Evolutionary conservation across 2,888 invertebrate genomes (phyloP), one percentile per base, ranked within the genome.

Genomic region (Corythucha ciliata): DNA sequence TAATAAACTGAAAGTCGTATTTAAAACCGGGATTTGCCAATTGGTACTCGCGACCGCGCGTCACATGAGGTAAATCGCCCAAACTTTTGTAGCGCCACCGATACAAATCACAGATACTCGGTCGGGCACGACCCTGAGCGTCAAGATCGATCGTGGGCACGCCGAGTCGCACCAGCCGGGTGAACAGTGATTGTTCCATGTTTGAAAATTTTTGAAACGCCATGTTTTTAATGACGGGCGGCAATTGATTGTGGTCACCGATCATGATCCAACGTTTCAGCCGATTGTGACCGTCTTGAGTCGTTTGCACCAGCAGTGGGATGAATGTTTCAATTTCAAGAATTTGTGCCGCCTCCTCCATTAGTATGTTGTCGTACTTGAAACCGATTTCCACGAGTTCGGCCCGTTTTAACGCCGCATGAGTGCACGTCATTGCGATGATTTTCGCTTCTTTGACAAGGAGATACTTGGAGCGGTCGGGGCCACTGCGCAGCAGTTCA

Each of bases 181-280:
- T 93, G 69, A 99, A 99, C 34, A 99, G 74, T 48, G 93, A 93
- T 72, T 99, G 98, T 65, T 99, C 98, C 97, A 99, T 97, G 66
- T 99, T 99, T 48, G 92, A 94, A 70, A 93, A 98, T 68, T 99
- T 99, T 70, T 99, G 97, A 72, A 98, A 98, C 6, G 98, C 97
- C 90, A 97, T 96, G 69, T 99, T 99, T 72, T 99, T 98, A 40
- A 99, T 96, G 10, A 99, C 96, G 0, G 98, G 98, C 0, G 98
- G 98, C 61, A 99, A 73, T 70, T 99, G 98, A 70, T 98, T 94
- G 70, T 99, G 98, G 71, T 89, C 97, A 0, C 98, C 98, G 64
- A 99, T 99, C 98, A 99, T 99, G 62, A 99, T 96, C 97, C 98
- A 99, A 14, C 98, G 78, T 70, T 99, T 99, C 54, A 99, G 73